These are phyloP conservation scores for Lepidurus arcticus DNA, from an alignment of 1,140 invertebrate species.

Conservation along the genomic window DNA sequence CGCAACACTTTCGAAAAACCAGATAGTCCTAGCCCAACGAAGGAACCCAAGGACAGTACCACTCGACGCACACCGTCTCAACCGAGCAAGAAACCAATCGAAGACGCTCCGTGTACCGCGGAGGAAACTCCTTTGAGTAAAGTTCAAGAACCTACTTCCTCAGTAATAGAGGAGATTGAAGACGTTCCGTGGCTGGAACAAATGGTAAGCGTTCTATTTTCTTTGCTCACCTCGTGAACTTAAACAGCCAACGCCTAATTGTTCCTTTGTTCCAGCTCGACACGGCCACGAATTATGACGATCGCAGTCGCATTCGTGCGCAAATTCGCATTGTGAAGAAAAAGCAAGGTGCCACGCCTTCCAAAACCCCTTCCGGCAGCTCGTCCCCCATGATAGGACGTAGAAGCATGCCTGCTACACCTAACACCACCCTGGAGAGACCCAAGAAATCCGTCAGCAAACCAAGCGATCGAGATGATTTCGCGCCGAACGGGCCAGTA, in stretches of 20 bases:
- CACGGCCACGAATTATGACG: slow-evolving; percentile 64
- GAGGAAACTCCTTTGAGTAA: background rate
- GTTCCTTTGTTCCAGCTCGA: slow-evolving; percentile 55
- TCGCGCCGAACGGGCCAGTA: background rate
- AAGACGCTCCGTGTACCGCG: background rate
- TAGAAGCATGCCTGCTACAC: slow-evolving; percentile 16
- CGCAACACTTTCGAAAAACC: slow-evolving; percentile 2
- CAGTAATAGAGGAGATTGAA: slow-evolving; percentile 61
- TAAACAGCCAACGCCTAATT: background rate
- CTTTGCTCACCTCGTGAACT: background rate
- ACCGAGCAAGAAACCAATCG: background rate
- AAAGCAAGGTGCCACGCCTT: slow-evolving; percentile 16
- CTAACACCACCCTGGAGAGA: background rate
- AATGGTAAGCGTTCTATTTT: slow-evolving; percentile 49
- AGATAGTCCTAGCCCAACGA: slow-evolving; percentile 15
- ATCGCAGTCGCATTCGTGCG: slow-evolving; percentile 62
- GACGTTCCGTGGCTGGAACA: slow-evolving; percentile 60
- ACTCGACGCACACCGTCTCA: slow-evolving; percentile 1
- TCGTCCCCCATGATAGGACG: slow-evolving; percentile 25
- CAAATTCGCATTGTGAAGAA: slow-evolving; percentile 59
- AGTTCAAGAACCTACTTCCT: background rate
- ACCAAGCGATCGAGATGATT: background rate
- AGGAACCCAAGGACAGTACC: slow-evolving; percentile 10
- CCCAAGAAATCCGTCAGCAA: slow-evolving; percentile 20
- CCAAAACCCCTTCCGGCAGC: slow-evolving; percentile 24